phyloP scores from a whole-genome alignment of 2,113 vertebrate species.

The Varanus salvator region DNA sequence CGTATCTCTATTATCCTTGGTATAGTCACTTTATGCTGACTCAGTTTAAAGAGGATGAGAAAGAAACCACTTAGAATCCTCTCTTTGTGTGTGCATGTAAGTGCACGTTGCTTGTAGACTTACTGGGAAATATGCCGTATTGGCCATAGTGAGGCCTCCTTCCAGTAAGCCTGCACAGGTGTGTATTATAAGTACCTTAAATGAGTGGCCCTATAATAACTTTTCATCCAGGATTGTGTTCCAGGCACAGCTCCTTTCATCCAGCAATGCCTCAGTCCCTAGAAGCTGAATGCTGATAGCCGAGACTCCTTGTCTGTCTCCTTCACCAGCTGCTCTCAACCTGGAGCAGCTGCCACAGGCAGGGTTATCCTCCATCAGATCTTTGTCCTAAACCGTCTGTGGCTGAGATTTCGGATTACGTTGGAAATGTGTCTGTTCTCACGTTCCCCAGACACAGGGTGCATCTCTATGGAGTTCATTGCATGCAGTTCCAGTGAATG shows the following conservation, averaged over 20 bases:
- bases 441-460: not conserved
- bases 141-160: not conserved
- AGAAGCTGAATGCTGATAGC: not conserved
- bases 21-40: no score
- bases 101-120: not conserved
- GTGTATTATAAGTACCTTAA: not conserved
- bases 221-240: not conserved
- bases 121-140: not conserved
- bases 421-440: not conserved
- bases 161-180: not conserved
- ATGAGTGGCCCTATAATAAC: not conserved
- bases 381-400: not conserved
- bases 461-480: not conserved
- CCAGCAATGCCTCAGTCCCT: not conserved
- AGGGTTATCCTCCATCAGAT: not conserved
- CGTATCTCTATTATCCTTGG: no score
- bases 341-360: not conserved
- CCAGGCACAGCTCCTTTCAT: not conserved
- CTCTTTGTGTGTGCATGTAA: no score
- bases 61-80: not conserved
- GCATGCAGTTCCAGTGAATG: no score
- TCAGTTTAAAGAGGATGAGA: not conserved
- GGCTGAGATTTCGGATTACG: not conserved
- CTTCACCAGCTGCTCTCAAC: not conserved
- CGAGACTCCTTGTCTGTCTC: not conserved